A percentile compares a stretch with the other conserved stretches of the same genome.
These are phyloP conservation scores for Podarcis siculus DNA, from an alignment of 2,797 vertebrate genomes.

Conservation along the genomic window DNA sequence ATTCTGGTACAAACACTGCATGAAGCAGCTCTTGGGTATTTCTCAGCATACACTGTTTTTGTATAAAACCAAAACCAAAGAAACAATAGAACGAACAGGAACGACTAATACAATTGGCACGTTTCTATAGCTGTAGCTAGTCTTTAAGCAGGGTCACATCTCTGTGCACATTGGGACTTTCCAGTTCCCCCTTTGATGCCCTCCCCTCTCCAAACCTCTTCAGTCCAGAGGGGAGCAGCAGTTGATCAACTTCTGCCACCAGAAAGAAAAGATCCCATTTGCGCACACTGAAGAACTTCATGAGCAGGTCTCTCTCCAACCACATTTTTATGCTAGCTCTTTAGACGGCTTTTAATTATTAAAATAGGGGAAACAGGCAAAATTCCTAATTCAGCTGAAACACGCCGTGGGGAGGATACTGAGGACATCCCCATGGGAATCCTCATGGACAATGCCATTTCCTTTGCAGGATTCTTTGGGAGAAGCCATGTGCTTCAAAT, in stretches of 20 bases:
- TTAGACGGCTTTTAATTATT: conserved; percentile 12
- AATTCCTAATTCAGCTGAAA: conserved; percentile 31
- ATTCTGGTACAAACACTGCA: neutral
- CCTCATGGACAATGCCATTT: neutral
- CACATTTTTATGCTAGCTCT: neutral
- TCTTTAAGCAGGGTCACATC: neutral
- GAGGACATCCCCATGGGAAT: neutral
- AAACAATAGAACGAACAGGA: neutral
- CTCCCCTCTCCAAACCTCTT: neutral
- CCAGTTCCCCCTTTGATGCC: neutral
- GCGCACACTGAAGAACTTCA: too few species aligned
- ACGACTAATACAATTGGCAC: neutral
- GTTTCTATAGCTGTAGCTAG: neutral
- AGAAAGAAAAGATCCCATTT: neutral
- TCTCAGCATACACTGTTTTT: neutral
- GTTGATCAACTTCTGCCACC: too few species aligned
- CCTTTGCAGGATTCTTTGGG: neutral
- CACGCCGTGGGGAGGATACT: neutral
- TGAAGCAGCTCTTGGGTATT: neutral
- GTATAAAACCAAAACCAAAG: too few species aligned
- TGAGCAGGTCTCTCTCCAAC: neutral
- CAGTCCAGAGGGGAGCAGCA: neutral
- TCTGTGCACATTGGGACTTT: neutral
- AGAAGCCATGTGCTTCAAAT: too few species aligned
- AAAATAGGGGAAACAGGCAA: conserved; percentile 16